Evolutionary conservation across 2,113 vertebrate species (phyloP).

Genomic region (Laticauda colubrina): DNA sequence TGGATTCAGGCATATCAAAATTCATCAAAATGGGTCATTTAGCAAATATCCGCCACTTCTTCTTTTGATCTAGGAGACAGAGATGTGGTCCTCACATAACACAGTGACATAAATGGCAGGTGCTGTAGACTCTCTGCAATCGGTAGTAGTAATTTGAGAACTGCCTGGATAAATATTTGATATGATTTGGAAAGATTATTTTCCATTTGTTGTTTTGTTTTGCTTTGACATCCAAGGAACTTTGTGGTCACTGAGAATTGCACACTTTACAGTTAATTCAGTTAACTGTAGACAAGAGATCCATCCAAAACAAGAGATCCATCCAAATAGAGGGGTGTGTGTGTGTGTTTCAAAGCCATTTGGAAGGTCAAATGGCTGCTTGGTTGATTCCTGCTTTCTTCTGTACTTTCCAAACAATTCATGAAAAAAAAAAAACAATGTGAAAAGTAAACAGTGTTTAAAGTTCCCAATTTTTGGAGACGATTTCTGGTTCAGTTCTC

Average conservation of each 20-base stretch:
- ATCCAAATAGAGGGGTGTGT: neutral
- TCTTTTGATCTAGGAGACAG: neutral
- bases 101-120: conserved; percentile 48
- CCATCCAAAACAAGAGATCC: neutral
- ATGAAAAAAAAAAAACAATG: neutral
- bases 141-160: conserved; percentile 59
- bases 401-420: neutral
- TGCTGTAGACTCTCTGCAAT: conserved; percentile 49
- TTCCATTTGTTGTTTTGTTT: neutral
- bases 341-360: neutral
- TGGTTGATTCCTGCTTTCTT: neutral
- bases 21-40: neutral
- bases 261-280: neutral
- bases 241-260: neutral
- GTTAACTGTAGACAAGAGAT: neutral
- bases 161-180: conserved; percentile 69
- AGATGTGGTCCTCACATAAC: neutral
- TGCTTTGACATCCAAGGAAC: neutral
- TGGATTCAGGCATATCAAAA: neutral
- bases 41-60: neutral
- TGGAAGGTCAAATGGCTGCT: neutral
- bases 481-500: neutral
- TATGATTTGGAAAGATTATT: conserved; percentile 47
- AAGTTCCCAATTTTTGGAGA: neutral
- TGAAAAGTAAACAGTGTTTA: neutral